A percentile compares a stretch with the other conserved stretches of the same genome.
Evolutionary conservation across 1,140 invertebrate genomes (phyloP).

Genomic region (Carposina sasakii): DNA sequence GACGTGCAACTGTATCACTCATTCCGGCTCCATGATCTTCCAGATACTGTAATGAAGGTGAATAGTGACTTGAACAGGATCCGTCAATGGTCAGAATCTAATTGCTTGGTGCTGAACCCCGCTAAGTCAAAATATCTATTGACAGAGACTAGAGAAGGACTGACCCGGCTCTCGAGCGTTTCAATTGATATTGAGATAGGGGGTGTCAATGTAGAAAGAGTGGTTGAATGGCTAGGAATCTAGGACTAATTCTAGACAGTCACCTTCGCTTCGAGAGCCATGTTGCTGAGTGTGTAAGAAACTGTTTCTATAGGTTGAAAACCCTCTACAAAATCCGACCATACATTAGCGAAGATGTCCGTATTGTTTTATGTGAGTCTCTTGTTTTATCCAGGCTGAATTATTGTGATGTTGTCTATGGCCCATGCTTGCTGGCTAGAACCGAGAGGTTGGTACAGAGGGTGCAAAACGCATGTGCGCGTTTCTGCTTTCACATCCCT

Average conservation of each 20-base stretch:
- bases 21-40: not conserved
- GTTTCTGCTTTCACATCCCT: too few species aligned
- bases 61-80: not conserved
- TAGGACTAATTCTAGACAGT: constrained; percentile 9
- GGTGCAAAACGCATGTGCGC: too few species aligned
- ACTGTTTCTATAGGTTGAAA: constrained; percentile 8
- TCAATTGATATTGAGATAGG: not conserved
- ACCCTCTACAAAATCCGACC: not conserved
- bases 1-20: constrained; percentile 7
- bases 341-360: not conserved
- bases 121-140: not conserved
- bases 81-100: not conserved
- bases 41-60: not conserved
- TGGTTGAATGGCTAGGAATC: constrained; percentile 7
- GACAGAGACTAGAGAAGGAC: not conserved
- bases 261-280: constrained; percentile 5
- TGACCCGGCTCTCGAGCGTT: not conserved
- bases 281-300: not conserved
- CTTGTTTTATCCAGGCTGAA: too few species aligned
- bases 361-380: not conserved
- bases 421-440: too few species aligned
- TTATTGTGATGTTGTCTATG: too few species aligned
- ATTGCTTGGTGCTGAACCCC: not conserved
- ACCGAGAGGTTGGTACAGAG: too few species aligned
- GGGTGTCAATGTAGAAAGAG: not conserved